Evolutionary conservation across 2,113 vertebrate species (phyloP).

Genomic region (Plestiodon gilberti): DNA sequence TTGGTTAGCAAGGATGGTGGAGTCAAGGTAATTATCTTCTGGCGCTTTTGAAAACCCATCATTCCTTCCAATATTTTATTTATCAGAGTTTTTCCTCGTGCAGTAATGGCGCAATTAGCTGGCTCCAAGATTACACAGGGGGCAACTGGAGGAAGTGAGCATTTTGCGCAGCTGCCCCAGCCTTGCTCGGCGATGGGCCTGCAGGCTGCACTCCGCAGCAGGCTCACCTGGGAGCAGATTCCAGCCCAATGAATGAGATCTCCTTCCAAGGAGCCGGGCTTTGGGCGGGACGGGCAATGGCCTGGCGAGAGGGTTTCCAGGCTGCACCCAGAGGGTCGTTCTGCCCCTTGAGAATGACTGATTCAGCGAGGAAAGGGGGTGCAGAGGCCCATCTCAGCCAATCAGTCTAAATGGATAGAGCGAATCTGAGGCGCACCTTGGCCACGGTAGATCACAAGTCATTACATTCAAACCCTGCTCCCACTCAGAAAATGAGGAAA

Average conservation of each 20-base stretch:
- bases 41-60: background rate
- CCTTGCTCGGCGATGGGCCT: too few relatives aligned
- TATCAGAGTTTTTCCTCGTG: background rate
- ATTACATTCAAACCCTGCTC: too few relatives aligned
- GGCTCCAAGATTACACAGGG: too few relatives aligned
- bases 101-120: background rate
- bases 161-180: background rate
- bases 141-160: background rate
- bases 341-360: background rate
- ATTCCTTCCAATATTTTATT: conserved; percentile 2
- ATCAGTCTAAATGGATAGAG: too few relatives aligned
- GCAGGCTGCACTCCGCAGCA: too few relatives aligned
- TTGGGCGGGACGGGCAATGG: background rate
- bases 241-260: background rate
- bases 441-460: too few relatives aligned
- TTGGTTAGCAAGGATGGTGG: background rate
- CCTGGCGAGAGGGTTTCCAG: background rate
- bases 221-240: too few relatives aligned
- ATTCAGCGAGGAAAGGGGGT: too few relatives aligned
- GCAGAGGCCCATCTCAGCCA: too few relatives aligned
- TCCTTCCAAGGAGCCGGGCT: background rate
- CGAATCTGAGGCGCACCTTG: too few relatives aligned
- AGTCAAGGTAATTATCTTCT: conserved; percentile 17
- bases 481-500: too few relatives aligned
- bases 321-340: background rate